phyloP scores from a whole-genome alignment of 2,888 invertebrate species.

The Mythimna vitellina region DNA sequence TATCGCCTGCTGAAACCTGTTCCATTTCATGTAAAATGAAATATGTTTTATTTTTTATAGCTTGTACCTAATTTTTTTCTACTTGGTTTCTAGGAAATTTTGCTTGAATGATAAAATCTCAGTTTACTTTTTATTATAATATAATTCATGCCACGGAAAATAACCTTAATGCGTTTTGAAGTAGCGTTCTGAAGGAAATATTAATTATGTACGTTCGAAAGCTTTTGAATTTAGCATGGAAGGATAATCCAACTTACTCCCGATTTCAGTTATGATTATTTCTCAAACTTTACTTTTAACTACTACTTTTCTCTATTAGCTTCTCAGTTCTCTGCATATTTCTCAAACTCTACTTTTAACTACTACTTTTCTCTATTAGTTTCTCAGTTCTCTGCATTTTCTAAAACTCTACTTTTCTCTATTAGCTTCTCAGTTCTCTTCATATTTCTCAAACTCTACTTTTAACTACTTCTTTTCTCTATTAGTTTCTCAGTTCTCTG shows the following conservation, averaged over 20 bases:
- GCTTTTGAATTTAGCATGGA: not conserved
- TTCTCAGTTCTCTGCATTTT: too few species aligned
- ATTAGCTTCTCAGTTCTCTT: too few species aligned
- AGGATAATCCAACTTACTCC: not conserved
- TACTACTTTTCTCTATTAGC: too few species aligned
- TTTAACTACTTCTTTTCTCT: too few species aligned
- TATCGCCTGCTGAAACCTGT: constrained; percentile 31
- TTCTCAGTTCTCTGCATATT: too few species aligned
- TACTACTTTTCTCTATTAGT: too few species aligned
- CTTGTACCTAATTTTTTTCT: constrained; percentile 5
- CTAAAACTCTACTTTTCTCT: too few species aligned
- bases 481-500: too few species aligned
- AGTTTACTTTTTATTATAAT: not conserved
- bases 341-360: too few species aligned
- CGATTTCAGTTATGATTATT: not conserved
- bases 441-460: too few species aligned
- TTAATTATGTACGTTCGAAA: not conserved
- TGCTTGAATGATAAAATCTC: constrained; percentile 17
- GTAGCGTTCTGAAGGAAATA: not conserved
- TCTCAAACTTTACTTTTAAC: too few species aligned
- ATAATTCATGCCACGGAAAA: not conserved
- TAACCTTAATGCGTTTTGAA: constrained; percentile 6
- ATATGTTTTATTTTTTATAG: constrained; percentile 38
- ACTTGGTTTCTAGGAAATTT: constrained; percentile 22
- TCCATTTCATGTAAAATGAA: constrained; percentile 43